Evolutionary conservation across 1,140 invertebrate genomes (phyloP).

Genomic region (Eurosta solidaginis): DNA sequence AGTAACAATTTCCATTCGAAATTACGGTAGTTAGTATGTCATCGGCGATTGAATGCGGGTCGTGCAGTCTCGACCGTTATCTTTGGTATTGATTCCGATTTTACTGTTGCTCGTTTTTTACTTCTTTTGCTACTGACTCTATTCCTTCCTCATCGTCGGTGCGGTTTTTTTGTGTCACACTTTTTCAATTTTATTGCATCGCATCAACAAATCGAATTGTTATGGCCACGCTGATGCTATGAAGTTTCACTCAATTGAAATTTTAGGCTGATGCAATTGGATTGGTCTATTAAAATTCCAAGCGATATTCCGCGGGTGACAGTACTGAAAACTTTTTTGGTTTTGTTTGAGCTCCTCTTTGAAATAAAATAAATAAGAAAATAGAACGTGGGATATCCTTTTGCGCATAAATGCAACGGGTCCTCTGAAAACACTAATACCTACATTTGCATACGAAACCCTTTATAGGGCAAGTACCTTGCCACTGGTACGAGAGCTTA

Average conservation of each 20-base stretch:
- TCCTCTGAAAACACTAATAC: too few species aligned
- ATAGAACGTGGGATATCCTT: too few species aligned
- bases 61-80: background rate
- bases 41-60: background rate
- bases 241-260: conserved; percentile 20
- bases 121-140: background rate
- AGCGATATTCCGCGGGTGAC: background rate
- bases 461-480: too few species aligned
- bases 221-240: conserved; percentile 8
- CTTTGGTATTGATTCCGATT: background rate
- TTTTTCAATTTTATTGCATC: conserved; percentile 21
- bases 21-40: conserved; percentile 5
- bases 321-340: too few species aligned
- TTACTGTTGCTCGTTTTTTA: background rate
- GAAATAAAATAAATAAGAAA: too few species aligned
- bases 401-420: too few species aligned
- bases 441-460: too few species aligned
- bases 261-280: background rate
- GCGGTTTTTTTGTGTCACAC: background rate
- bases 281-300: conserved; percentile 10
- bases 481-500: too few species aligned
- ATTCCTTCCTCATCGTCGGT: background rate
- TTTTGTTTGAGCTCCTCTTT: too few species aligned
- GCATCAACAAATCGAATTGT: conserved; percentile 27
- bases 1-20: conserved; percentile 7